Conservation (phyloP, 2,888 invertebrate genomes). For the Tetramorium bicarinatum region DNA sequence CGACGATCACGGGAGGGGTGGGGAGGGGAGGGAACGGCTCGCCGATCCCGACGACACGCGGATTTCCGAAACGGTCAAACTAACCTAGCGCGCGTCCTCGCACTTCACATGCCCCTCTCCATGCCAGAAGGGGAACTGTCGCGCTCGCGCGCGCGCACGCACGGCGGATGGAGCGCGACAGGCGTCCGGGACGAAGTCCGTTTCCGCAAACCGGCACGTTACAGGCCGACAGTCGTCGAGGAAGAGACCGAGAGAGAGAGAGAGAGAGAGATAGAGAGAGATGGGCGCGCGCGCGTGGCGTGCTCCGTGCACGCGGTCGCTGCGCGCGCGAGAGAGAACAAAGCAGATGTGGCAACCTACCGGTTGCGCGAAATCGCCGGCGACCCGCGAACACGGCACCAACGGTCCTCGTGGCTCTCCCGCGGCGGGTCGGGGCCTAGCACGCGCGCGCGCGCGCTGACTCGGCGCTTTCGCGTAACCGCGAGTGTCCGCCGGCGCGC, state of each 20-base stretch:
- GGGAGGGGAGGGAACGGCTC: neutral
- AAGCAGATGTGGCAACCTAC: too few relatives aligned
- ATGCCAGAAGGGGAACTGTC: neutral
- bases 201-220: neutral
- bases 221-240: too few relatives aligned
- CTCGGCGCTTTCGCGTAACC: constrained; percentile 77
- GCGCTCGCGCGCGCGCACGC: neutral
- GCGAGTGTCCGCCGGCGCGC: constrained; percentile 22
- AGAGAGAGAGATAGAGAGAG: too few relatives aligned
- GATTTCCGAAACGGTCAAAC: constrained; percentile 4
- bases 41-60: neutral
- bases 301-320: too few relatives aligned
- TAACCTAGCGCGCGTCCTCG: constrained; percentile 39
- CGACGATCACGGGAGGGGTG: neutral
- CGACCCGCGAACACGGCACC: neutral
- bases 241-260: too few relatives aligned
- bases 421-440: constrained; percentile 39
- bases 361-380: neutral
- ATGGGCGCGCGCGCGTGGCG: too few relatives aligned
- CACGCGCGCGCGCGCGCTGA: constrained; percentile 79
- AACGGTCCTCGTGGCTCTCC: constrained; percentile 16
- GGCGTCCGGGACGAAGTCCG: neutral
- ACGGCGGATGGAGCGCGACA: neutral
- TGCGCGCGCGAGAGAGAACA: too few relatives aligned
- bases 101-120: constrained; percentile 1